Evolutionary conservation across 2,113 vertebrate species (phyloP).

Genomic region (Clarias magur): DNA sequence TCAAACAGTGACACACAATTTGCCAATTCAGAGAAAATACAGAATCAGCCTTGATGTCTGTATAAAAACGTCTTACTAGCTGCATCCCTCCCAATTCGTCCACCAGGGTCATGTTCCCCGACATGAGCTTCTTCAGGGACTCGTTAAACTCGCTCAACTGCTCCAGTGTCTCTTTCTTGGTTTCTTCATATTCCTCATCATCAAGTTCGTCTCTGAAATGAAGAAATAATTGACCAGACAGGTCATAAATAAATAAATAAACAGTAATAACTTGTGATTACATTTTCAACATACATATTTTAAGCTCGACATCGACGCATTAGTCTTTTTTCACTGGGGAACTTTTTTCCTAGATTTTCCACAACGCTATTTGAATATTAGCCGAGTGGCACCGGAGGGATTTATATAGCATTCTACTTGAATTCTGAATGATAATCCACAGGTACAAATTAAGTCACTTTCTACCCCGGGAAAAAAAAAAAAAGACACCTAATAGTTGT

Average conservation of each 20-base stretch:
- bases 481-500: too few relatives aligned
- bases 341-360: background rate
- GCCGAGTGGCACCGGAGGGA: background rate
- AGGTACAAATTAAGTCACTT: too few relatives aligned
- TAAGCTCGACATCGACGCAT: background rate
- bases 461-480: too few relatives aligned
- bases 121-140: slow-evolving; percentile 94
- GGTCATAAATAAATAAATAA: background rate
- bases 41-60: background rate
- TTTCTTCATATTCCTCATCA: slow-evolving; percentile 95
- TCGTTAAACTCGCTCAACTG: slow-evolving; percentile 94
- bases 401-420: background rate
- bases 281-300: background rate
- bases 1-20: background rate
- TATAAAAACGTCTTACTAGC: slow-evolving; percentile 75
- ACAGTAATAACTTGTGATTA: too few relatives aligned
- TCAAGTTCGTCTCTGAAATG: slow-evolving; percentile 87
- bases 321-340: background rate
- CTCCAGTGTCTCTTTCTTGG: slow-evolving; percentile 94
- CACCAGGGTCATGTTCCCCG: slow-evolving; percentile 95
- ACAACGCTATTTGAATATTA: background rate
- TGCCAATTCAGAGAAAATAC: background rate
- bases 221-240: background rate
- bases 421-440: too few relatives aligned
- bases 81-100: slow-evolving; percentile 97